Evolutionary conservation across 2,113 vertebrate genomes (phyloP).

Genomic region (Lamprologus sp.): DNA sequence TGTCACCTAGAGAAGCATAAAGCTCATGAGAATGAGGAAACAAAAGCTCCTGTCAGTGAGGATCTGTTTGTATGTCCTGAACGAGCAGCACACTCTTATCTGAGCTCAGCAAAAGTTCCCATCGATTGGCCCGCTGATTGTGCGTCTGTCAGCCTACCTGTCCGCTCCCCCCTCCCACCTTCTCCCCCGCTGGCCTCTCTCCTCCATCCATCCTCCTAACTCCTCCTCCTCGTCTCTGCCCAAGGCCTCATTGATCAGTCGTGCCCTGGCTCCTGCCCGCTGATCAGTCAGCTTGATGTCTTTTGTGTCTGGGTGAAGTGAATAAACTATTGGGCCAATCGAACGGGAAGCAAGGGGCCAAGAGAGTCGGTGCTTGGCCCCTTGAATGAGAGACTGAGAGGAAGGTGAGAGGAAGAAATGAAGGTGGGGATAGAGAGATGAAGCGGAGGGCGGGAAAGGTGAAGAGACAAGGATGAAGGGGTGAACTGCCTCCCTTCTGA

Average conservation of each 20-base stretch:
- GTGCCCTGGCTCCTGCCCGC: constrained; percentile 33
- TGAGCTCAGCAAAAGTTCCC: constrained; percentile 57
- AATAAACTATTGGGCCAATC: constrained; percentile 58
- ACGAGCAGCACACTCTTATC: constrained; percentile 55
- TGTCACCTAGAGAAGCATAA: constrained; percentile 7
- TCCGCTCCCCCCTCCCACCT: background rate
- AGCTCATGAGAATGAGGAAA: constrained; percentile 34
- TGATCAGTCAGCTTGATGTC: constrained; percentile 56
- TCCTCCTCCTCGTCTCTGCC: background rate
- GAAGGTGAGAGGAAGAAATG: background rate
- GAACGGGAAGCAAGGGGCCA: constrained; percentile 23
- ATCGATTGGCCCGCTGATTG: constrained; percentile 52
- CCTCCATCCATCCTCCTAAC: constrained; percentile 8
- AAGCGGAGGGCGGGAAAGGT: background rate
- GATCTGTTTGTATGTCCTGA: constrained; percentile 27
- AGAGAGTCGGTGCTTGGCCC: background rate
- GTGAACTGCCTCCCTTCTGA: background rate
- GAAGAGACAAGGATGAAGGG: background rate
- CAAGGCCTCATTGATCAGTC: constrained; percentile 53
- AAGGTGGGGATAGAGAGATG: background rate
- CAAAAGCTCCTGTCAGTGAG: constrained; percentile 46
- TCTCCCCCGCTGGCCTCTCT: background rate
- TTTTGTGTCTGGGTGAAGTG: constrained; percentile 57
- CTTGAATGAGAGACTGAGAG: background rate
- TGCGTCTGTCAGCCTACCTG: constrained; percentile 52